A percentile compares a stretch with the other conserved stretches of the same genome.
phyloP scores from a whole-genome alignment of 92 coral and sea anemone genomes.

The Porites cylindrica region DNA sequence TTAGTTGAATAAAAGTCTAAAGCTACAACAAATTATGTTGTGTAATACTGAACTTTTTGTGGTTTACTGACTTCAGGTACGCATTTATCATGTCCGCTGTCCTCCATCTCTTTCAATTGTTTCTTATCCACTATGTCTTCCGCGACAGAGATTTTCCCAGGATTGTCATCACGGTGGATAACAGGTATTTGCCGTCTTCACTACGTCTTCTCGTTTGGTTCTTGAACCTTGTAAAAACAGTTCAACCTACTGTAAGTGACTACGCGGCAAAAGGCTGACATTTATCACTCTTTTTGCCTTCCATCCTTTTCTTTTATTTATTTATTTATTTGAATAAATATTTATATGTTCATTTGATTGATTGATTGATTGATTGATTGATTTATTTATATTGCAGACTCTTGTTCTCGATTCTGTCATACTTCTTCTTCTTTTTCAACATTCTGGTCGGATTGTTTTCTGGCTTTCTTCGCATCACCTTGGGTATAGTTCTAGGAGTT shows the following conservation, averaged over 20 bases:
- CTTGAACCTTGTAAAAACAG: too few relatives aligned
- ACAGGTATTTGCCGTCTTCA: constrained; percentile 47
- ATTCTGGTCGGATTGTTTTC: constrained; percentile 75
- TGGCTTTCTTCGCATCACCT: constrained; percentile 59
- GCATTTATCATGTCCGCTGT: neutral
- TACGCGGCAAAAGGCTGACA: too few relatives aligned
- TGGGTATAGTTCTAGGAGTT: constrained; percentile 62
- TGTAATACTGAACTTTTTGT: neutral
- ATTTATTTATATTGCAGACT: constrained; percentile 46
- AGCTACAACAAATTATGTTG: too few relatives aligned
- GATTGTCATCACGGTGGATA: constrained; percentile 40
- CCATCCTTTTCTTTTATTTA: too few relatives aligned
- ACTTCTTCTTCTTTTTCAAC: constrained; percentile 84
- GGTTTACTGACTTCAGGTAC: constrained; percentile 13
- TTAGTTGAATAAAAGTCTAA: too few relatives aligned
- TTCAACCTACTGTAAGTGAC: too few relatives aligned
- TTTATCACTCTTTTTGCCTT: too few relatives aligned
- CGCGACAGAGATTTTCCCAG: constrained; percentile 56
- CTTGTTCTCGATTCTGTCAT: constrained; percentile 63
- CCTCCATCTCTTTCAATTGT: constrained; percentile 41
- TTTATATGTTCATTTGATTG: too few relatives aligned
- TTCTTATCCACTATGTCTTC: constrained; percentile 45
- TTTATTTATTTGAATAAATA: too few relatives aligned
- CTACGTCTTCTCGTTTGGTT: too few relatives aligned
- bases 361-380: too few relatives aligned